Conservation (phyloP, 1,140 invertebrate genomes). For the Plectrocnemia conspersa region DNA sequence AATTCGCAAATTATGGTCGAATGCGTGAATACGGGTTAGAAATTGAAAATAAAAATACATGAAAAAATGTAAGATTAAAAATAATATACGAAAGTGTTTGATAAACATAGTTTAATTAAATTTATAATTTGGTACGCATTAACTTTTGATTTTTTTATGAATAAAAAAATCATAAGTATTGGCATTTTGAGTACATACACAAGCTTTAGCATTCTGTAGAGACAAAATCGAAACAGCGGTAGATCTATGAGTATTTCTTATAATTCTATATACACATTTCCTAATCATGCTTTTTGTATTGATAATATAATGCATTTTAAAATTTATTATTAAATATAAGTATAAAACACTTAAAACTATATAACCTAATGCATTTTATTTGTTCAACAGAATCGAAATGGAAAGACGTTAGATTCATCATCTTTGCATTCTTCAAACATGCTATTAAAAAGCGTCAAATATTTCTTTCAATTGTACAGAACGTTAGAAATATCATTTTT, state of each 20-base stretch:
- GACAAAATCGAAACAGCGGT: slow-evolving; percentile 33
- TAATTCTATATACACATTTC: slow-evolving; percentile 34
- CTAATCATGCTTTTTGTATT: slow-evolving; percentile 34
- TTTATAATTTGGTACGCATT: too few species aligned
- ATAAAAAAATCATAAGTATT: background rate
- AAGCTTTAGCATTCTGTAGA: slow-evolving; percentile 32
- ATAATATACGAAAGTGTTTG: too few species aligned
- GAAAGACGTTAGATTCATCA: slow-evolving; percentile 27
- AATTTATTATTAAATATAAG: slow-evolving; percentile 31
- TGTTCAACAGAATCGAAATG: slow-evolving; percentile 29
- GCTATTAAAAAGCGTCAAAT: too few species aligned
- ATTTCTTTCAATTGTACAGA: too few species aligned
- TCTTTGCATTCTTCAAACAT: slow-evolving; percentile 18
- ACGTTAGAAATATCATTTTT: too few species aligned
- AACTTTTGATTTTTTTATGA: background rate
- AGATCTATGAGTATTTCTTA: slow-evolving; percentile 34
- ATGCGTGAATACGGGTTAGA: too few species aligned
- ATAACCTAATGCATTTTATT: slow-evolving; percentile 31
- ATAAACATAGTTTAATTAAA: too few species aligned
- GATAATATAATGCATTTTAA: slow-evolving; percentile 32
- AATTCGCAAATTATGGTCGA: too few species aligned
- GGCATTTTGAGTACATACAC: slow-evolving; percentile 28
- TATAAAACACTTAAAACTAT: slow-evolving; percentile 36
- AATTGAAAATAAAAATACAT: too few species aligned
- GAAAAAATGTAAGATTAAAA: too few species aligned